These are phyloP conservation scores for Pyrgilauda ruficollis DNA, from an alignment of 2,113 vertebrate species.

Conservation along the genomic window DNA sequence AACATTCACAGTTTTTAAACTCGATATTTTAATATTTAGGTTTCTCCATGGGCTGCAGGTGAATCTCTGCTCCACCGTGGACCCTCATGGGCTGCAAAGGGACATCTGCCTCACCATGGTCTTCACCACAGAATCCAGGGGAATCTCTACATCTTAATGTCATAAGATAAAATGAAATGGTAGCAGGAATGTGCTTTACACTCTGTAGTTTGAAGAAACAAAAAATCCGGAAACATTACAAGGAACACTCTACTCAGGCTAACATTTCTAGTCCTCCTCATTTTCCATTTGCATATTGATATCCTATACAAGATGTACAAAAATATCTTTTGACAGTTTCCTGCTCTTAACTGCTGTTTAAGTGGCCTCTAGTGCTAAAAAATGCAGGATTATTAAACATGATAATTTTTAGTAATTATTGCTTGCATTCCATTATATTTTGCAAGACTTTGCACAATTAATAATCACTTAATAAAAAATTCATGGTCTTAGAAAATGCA, in stretches of 20 bases:
- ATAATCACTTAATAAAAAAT: neutral
- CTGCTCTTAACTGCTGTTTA: neutral
- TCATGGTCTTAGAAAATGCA: neutral
- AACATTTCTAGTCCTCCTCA: neutral
- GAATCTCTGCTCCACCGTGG: neutral
- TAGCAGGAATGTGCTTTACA: neutral
- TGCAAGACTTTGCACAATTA: neutral
- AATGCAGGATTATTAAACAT: neutral
- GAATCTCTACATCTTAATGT: neutral
- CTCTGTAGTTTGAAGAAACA: neutral
- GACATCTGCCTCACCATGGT: neutral
- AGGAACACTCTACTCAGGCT: neutral
- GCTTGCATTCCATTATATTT: neutral
- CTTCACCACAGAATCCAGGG: rapidly evolving
- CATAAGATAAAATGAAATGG: neutral
- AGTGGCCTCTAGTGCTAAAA: neutral
- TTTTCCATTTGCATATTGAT: neutral
- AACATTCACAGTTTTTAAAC: neutral
- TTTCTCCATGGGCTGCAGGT: neutral
- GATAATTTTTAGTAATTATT: neutral
- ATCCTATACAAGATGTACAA: neutral
- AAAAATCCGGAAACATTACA: neutral
- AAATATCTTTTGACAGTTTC: neutral
- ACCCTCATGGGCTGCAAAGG: neutral
- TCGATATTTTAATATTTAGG: neutral